These are phyloP conservation scores for Buathra laborator DNA, from an alignment of 2,888 invertebrate genomes.

Conservation along the genomic window DNA sequence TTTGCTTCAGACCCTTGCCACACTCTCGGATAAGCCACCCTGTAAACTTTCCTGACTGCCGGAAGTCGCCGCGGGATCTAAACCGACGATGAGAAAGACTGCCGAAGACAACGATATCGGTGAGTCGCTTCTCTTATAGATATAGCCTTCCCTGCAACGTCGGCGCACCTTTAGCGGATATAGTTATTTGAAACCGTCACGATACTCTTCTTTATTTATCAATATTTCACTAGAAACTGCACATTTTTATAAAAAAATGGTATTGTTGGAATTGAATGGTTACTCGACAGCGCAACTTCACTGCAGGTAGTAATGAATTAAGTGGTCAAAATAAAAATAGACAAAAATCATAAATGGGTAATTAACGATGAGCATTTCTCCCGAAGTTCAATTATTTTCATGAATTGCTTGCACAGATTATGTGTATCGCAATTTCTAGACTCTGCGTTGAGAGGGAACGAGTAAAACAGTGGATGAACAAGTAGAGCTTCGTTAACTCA, in stretches of 20 bases:
- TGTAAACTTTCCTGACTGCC: constrained; percentile 60
- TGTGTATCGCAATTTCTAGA: not conserved
- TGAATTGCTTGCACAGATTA: not conserved
- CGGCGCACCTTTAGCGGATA: too few relatives aligned
- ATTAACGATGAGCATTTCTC: not conserved
- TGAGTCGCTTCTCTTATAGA: not conserved
- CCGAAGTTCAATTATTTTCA: not conserved
- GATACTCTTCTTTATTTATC: not conserved
- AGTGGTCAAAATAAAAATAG: not conserved
- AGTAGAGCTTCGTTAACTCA: not conserved
- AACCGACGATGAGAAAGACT: constrained; percentile 24
- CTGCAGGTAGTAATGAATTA: not conserved
- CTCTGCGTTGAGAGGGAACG: not conserved
- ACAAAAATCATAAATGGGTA: not conserved
- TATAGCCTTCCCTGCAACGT: constrained; percentile 7
- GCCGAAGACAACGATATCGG: constrained; percentile 35
- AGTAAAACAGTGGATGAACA: not conserved
- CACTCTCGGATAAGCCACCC: constrained; percentile 56
- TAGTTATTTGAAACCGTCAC: not conserved
- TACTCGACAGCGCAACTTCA: too few relatives aligned
- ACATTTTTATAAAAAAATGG: not conserved
- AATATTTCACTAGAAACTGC: not conserved
- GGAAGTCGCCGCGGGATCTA: constrained; percentile 56
- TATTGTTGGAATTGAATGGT: not conserved
- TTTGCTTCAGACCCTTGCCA: not conserved